Evolutionary conservation across 2,797 vertebrate species (phyloP), one percentile per base, ranked within the genome.

Genomic region (Dromococcyx pavoninus): DNA sequence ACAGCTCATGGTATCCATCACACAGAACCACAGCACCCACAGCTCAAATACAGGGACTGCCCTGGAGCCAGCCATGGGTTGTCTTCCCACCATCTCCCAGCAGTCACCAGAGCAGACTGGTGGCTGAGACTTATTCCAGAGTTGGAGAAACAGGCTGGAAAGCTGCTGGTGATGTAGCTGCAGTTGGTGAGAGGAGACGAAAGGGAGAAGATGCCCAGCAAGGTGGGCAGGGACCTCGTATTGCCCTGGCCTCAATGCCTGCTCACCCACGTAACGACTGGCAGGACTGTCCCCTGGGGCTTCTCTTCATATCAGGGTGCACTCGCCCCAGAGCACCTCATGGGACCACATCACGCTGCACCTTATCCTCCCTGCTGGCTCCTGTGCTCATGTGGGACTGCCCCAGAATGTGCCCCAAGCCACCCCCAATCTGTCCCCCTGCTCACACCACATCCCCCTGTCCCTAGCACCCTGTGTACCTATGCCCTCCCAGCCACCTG

Each of bases 21-120:
- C 0, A 0, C 19, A 33, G 37, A 27, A 44, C 23, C 27, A 21
- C 6, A 57, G 23, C 11, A 58, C 12, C 14, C 37, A 15, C 2
- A 6, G 17, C 6, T 69, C 35, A 25, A 62, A 27, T 9, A 58
- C 0, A 0, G 46, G 23, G 23, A 41, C 17, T 83, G 33, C 0
- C 0, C 51, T 41, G 32, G 28, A 74, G 14, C 21, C 66, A 57
- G 24, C 39, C 61, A 48, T 28, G 48, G 10, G 19, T 17, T 32
- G 39, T 14, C 39, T 41, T 41, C 39, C 39, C 51, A 62, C 18
- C 19, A 11, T 71, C 37, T 84, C 81, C 54, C 67, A 65, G 57
- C 17, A 54, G 51, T 65, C 10, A 44, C 11, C 30, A 28, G 43
- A 88, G 54, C 33, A 92, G 35, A 23, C 14, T 11, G 13, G 39